A percentile compares a stretch with the other conserved stretches of the same genome.
Evolutionary conservation across 2,113 vertebrate genomes (phyloP).

Genomic region (Cochlearius cochlearius): DNA sequence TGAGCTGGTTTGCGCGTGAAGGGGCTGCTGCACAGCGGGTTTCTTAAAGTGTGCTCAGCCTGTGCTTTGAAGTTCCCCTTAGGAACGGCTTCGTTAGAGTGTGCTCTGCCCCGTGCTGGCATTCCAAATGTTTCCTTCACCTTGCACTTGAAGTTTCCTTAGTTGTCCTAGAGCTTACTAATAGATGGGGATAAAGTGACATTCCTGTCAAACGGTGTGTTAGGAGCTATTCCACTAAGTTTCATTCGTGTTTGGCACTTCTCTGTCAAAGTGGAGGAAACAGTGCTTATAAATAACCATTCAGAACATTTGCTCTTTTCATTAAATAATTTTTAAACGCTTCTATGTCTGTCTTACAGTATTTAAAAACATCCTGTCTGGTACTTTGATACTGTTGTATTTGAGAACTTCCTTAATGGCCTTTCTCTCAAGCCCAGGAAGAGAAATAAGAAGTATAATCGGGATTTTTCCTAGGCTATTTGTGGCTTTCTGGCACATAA

Average conservation of each 20-base stretch:
- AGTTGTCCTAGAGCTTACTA: neutral
- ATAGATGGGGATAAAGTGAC: neutral
- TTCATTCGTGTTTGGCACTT: neutral
- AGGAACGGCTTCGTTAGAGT: neutral
- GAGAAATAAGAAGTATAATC: neutral
- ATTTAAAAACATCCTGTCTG: neutral
- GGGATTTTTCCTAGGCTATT: neutral
- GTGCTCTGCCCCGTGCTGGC: neutral
- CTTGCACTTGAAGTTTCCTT: neutral
- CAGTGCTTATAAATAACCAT: neutral
- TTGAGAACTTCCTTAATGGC: neutral
- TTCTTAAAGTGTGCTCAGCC: neutral
- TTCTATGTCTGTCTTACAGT: neutral
- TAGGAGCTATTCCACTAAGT: neutral
- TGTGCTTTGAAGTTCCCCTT: neutral
- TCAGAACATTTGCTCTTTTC: neutral
- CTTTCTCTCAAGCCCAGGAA: neutral
- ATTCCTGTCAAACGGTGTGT: neutral
- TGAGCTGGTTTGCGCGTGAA: accelerated
- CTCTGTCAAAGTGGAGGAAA: neutral
- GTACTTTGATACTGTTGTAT: neutral
- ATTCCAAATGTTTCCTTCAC: neutral
- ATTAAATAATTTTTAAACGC: neutral
- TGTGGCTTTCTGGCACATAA: neutral
- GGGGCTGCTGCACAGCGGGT: neutral